Evolutionary conservation across 2,797 vertebrate genomes (phyloP).

Genomic region (Dermochelys coriacea): DNA sequence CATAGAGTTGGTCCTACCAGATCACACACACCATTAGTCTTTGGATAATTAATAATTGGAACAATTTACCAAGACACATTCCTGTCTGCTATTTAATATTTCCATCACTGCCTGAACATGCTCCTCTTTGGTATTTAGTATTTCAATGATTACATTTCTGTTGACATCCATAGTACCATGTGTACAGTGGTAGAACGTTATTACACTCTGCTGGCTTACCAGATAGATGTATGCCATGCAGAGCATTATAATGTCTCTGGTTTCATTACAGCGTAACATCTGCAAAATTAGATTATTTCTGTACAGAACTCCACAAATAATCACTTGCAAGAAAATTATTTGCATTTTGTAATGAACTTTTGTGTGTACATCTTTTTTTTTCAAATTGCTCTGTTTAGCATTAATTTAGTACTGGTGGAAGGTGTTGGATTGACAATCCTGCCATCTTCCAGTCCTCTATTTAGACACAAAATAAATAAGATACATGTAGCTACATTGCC

Average conservation of each 20-base stretch:
- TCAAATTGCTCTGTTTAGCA: neutral
- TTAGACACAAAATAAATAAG: neutral
- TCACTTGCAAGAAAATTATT: neutral
- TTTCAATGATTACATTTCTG: neutral
- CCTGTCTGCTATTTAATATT: neutral
- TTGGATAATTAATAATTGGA: neutral
- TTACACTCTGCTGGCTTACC: conserved; percentile 9
- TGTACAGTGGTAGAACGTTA: neutral
- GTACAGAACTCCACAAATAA: neutral
- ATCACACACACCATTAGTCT: neutral
- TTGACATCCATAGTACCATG: neutral
- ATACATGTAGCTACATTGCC: neutral
- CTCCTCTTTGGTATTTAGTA: neutral
- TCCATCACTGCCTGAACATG: neutral
- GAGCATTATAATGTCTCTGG: neutral
- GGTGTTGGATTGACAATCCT: neutral
- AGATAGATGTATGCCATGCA: neutral
- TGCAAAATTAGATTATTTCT: neutral
- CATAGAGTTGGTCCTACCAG: neutral
- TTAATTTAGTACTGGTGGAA: neutral
- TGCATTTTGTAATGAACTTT: neutral
- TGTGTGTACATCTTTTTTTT: neutral
- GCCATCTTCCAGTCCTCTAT: neutral
- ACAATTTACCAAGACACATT: neutral
- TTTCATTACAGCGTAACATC: neutral